phyloP scores from a whole-genome alignment of 2,797 vertebrate genomes.

The Crenichthys baileyi region DNA sequence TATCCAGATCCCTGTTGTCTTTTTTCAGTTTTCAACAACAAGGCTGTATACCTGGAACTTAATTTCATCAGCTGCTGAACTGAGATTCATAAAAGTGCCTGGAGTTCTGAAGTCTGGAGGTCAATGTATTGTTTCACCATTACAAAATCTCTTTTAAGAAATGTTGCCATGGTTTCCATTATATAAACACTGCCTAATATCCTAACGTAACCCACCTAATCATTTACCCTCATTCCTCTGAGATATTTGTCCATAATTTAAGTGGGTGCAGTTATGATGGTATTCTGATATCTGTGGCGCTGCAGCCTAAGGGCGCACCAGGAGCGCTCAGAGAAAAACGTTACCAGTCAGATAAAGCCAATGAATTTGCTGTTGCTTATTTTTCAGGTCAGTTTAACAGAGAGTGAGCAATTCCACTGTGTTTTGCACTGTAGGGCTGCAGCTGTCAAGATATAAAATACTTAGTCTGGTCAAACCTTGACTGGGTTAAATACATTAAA shows the following conservation, averaged over 20 bases:
- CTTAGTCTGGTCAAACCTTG: too few relatives aligned
- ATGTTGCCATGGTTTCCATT: conserved; percentile 27
- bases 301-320: background rate
- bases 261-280: background rate
- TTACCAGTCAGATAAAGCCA: background rate
- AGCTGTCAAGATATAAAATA: too few relatives aligned
- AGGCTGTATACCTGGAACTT: background rate
- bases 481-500: too few relatives aligned
- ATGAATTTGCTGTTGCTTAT: background rate
- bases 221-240: conserved; percentile 6
- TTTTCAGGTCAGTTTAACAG: background rate
- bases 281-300: background rate
- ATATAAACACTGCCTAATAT: conserved; percentile 9
- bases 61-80: conserved; percentile 2
- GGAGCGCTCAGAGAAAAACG: background rate
- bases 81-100: background rate
- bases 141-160: background rate
- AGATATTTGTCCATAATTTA: conserved; percentile 10
- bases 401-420: background rate
- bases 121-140: background rate
- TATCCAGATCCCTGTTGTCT: background rate
- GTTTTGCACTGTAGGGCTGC: too few relatives aligned
- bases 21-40: too few relatives aligned
- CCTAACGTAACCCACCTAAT: conserved; percentile 10
- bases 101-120: conserved; percentile 3